A percentile compares a stretch with the other conserved stretches of the same genome.
These are phyloP conservation scores for Epirrhoe alternata DNA, from an alignment of 2,888 invertebrate species.

Conservation along the genomic window DNA sequence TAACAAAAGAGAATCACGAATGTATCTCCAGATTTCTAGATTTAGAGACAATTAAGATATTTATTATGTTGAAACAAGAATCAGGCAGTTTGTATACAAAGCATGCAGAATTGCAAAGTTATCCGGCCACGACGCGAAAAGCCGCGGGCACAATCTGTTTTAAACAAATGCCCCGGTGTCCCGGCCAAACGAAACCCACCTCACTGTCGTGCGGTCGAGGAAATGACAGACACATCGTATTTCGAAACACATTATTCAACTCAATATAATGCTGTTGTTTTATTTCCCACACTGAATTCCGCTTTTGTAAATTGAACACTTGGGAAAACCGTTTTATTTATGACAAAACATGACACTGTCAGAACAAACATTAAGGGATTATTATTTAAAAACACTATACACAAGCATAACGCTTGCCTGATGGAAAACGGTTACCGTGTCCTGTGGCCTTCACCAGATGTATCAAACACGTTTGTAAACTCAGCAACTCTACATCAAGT, in stretches of 20 bases:
- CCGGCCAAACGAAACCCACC: slow-evolving; percentile 11
- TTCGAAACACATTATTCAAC: slow-evolving; percentile 14
- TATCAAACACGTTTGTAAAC: no score
- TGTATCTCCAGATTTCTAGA: no score
- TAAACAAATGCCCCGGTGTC: neutral
- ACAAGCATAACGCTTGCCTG: no score
- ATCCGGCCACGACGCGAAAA: neutral
- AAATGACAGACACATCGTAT: slow-evolving; percentile 30
- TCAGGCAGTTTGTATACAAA: neutral
- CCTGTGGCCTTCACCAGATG: no score
- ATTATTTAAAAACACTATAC: no score
- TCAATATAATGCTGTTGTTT: slow-evolving; percentile 3
- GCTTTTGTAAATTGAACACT: neutral
- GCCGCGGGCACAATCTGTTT: neutral
- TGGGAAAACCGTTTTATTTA: neutral
- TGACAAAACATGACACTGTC: neutral
- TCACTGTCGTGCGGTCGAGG: slow-evolving; percentile 30
- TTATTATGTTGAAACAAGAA: neutral
- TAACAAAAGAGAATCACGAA: no score
- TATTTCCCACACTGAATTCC: neutral
- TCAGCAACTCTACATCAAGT: no score
- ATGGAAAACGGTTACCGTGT: no score
- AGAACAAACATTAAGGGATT: no score
- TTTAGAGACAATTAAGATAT: no score
- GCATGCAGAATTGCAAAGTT: neutral